Conservation (phyloP, 2,113 vertebrate genomes). For the Puffinus mauretanicus region DNA sequence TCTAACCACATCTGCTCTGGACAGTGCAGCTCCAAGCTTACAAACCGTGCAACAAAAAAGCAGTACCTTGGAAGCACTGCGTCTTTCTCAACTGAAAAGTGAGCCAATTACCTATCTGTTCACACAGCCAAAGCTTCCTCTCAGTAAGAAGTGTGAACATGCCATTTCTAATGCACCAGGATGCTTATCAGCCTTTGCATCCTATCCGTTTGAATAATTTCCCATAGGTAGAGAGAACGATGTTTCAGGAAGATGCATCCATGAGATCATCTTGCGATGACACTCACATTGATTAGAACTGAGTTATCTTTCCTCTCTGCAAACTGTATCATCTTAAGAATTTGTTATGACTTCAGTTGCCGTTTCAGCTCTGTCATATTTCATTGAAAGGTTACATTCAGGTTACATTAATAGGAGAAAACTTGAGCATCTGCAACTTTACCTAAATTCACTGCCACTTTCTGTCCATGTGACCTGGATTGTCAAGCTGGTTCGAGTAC, state of each 20-base stretch:
- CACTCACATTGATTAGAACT: neutral
- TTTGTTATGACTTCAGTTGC: neutral
- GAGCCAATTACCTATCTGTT: neutral
- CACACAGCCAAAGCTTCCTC: neutral
- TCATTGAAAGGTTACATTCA: neutral
- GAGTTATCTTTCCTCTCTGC: neutral
- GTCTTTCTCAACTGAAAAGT: neutral
- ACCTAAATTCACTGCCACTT: neutral
- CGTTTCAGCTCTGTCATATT: neutral
- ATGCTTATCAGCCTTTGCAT: neutral
- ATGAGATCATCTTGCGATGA: neutral
- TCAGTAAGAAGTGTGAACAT: neutral
- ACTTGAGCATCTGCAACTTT: neutral
- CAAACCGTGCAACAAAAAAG: neutral
- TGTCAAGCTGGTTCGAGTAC: neutral
- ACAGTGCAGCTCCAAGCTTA: neutral
- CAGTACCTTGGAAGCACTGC: too few relatives aligned
- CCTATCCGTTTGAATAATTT: neutral
- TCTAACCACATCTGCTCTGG: neutral
- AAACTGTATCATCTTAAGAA: neutral
- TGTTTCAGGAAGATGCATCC: neutral
- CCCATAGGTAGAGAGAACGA: neutral
- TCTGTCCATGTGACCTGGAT: neutral
- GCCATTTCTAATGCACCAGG: neutral
- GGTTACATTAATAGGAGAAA: neutral